Evolutionary conservation across 2,888 invertebrate genomes (phyloP).

Genomic region (Dryocosmus kuriphilus): DNA sequence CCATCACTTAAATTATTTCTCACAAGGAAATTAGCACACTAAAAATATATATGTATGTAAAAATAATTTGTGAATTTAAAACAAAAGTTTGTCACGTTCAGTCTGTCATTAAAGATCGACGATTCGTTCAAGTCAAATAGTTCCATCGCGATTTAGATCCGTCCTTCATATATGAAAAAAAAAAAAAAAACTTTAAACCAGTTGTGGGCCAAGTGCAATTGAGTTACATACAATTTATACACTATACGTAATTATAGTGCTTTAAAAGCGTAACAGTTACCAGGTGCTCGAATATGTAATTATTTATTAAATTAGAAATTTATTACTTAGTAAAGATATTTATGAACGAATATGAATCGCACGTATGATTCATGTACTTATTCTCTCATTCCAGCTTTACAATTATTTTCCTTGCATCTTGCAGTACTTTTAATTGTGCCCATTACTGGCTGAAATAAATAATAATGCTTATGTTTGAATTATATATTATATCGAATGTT

Average conservation of each 20-base stretch:
- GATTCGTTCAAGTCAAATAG: conserved; percentile 11
- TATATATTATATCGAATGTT: neutral
- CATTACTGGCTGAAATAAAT: neutral
- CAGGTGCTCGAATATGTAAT: conserved; percentile 7
- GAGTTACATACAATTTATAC: neutral
- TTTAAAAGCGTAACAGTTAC: conserved; percentile 12
- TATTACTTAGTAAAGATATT: neutral
- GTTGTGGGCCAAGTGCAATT: conserved; percentile 33
- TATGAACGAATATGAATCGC: neutral
- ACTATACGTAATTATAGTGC: conserved; percentile 13
- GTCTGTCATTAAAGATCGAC: neutral
- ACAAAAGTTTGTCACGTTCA: neutral
- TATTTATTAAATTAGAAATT: neutral
- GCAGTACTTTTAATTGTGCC: neutral
- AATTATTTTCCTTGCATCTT: neutral
- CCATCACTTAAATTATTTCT: conserved; percentile 26
- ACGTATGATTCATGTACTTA: neutral
- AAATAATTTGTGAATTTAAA: conserved; percentile 10
- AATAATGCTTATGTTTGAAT: neutral
- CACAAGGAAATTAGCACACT: conserved; percentile 5
- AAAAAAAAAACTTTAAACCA: neutral
- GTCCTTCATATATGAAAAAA: conserved; percentile 21
- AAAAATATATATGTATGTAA: conserved; percentile 20
- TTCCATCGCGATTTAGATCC: conserved; percentile 35
- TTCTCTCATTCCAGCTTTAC: neutral